Base-by-base conservation (phyloP, 2,113 vertebrate species). In the Entomyzon cyanotis region DNA sequence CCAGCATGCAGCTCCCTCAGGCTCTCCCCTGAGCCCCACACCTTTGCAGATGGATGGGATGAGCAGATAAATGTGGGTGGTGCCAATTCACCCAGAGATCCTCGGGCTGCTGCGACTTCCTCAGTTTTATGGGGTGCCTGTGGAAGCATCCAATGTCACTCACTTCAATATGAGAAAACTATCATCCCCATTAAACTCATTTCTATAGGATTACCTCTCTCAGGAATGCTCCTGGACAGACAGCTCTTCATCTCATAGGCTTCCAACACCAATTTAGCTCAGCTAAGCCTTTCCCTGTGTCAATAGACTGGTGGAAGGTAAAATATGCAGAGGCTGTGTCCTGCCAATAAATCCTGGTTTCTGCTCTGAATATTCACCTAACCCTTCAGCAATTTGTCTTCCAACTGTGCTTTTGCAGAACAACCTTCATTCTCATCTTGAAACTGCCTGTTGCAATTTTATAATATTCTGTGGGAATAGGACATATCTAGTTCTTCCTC, bases 11-110 rank as follows among this genome's bases (percentile, higher is more conserved):
- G 15, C 1, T 70, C 24, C 47, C 30, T 3, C 1, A 1, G 22
- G 19, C 15, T 37, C 25, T 53, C 50, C 41, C 63, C 39, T 22
- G 46, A 87, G n/a, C 18, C 75, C 52, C 31, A 19, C 12, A 53
- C 14, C 22, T 74, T 22, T 24, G 33, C 70, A 59, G 33, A 16
- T 1, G 1, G 15, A 11, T 49, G 0, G 0, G 9, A 15, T 37
- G n/a, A 71, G n/a, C 28, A 50, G 44, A 30, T 15, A 67, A 62
- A 37, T 0, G 0, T 5, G 33, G 5, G 4, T 78, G 28, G 39
- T 9, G 2, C 10, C 3, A 7, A 20, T 41, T 50, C 56, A 49
- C 3, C 5, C 52, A 50, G 39, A 11, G 21, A 80, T 42, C 37
- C 27, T 73, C 0, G 0, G 46, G 62, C 58, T 31, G 1, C 41